These are phyloP conservation scores for Nerophis ophidion DNA, from an alignment of 2,113 vertebrate genomes.

Conservation along the genomic window DNA sequence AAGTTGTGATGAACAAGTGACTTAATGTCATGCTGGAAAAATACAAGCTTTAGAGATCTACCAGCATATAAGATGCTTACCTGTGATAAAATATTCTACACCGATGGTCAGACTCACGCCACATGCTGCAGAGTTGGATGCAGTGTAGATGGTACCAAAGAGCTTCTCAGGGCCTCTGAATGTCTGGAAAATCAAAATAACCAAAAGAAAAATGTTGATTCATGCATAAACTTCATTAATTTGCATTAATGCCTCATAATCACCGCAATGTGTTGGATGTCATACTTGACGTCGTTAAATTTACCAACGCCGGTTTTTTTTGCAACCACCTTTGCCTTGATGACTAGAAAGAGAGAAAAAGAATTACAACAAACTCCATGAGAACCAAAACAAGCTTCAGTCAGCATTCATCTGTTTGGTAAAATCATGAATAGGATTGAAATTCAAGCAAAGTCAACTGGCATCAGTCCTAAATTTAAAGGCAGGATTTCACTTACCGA, in stretches of 20 bases:
- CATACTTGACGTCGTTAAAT: conserved; percentile 85
- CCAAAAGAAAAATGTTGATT: not conserved
- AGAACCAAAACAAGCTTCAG: too few relatives aligned
- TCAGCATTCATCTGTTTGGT: too few relatives aligned
- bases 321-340: conserved; percentile 82
- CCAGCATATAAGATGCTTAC: conserved; percentile 48
- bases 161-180: conserved; percentile 85
- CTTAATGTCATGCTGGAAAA: too few relatives aligned
- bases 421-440: too few relatives aligned
- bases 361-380: not conserved
- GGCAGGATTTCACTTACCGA: too few relatives aligned
- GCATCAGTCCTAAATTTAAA: too few relatives aligned
- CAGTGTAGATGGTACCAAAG: conserved; percentile 85
- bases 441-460: too few relatives aligned
- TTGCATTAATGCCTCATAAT: conserved; percentile 35
- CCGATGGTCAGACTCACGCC: conserved; percentile 74
- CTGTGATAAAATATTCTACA: conserved; percentile 90
- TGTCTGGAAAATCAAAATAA: conserved; percentile 75
- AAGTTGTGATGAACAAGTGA: too few relatives aligned
- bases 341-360: conserved; percentile 68
- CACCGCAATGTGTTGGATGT: conserved; percentile 91
- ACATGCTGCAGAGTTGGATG: conserved; percentile 57
- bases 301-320: conserved; percentile 81
- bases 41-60: too few relatives aligned
- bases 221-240: not conserved